Conservation (phyloP, 2,797 vertebrate genomes). For the Rallus crepitans region DNA sequence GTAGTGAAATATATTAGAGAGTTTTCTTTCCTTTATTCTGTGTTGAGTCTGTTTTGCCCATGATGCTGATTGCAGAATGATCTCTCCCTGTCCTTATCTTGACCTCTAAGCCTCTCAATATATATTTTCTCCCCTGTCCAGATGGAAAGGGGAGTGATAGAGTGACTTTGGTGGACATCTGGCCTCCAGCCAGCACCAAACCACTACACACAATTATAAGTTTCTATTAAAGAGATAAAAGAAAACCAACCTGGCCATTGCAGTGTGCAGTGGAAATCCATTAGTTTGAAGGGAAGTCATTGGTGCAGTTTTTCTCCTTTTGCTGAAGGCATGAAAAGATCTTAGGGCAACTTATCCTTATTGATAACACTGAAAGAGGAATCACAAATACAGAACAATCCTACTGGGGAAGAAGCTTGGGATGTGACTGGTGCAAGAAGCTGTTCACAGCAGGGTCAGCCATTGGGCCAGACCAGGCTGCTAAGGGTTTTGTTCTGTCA, state of each 20-base stretch:
- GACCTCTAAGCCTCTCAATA: too few relatives aligned
- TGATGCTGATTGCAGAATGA: too few relatives aligned
- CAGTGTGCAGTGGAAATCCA: neutral
- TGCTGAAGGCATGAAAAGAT: neutral
- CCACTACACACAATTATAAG: neutral
- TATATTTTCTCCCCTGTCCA: too few relatives aligned
- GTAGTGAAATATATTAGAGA: too few relatives aligned
- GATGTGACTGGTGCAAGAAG: neutral
- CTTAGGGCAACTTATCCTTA: neutral
- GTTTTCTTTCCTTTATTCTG: too few relatives aligned
- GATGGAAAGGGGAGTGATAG: too few relatives aligned
- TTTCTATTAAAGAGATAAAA: neutral
- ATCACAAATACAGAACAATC: neutral
- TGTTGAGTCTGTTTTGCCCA: too few relatives aligned
- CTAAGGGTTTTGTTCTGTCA: rapidly evolving
- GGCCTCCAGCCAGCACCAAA: too few relatives aligned
- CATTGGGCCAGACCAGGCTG: neutral
- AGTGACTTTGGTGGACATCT: too few relatives aligned
- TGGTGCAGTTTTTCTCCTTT: neutral
- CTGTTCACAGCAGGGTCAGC: neutral
- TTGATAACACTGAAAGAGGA: neutral
- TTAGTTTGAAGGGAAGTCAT: neutral
- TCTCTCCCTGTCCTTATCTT: too few relatives aligned
- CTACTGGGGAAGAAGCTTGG: rapidly evolving
- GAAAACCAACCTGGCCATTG: neutral